Base-by-base conservation (phyloP, 1,140 invertebrate species). In the Papilio machaon region DNA sequence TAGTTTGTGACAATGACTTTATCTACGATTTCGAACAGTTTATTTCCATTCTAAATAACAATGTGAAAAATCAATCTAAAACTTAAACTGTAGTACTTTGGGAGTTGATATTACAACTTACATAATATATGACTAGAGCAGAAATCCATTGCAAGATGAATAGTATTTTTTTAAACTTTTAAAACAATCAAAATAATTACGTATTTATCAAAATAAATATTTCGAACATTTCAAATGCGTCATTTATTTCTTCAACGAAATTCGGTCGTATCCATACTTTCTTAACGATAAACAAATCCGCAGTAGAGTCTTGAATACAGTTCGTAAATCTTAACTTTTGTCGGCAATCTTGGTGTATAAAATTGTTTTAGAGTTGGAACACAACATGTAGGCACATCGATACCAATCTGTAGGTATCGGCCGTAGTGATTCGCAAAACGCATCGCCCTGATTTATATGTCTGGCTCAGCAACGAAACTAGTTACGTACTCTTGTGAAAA, bases 321-420 rank as follows among this genome's bases (percentile, higher is more conserved):
- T 88, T 79, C 86, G 86, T 93, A 93, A 91, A 92, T 93, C 89
- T 91, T 86, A 89, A 91, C 88, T 93, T 92, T 89, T 86, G 86
- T 84, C 85, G 84, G 84, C 82, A 86, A 88, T 89, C 85, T 91
- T 85, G 84, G 80, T 80, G 83, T 88, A 90, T 91, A 89, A 89
- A 90, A 90, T 90, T 91, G 87, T 90, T 88, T 88, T 89, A 91
- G 85, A 84, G 85, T 86, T 85, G 77, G 75, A 85, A 85, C 82
- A 87, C 83, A 83, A 88, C 85, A 85, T 85, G 82, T 79, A 80
- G 58, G 81, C 83, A 84, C 86, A 88, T 88, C 82, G 88, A 88
- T 85, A 86, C 85, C 85, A 85, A 89, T 88, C 84, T 87, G 76
- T 86, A 85, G 49, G 73, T 83, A 84, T 86, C 79, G 81, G 82